Conservation (phyloP, 2,113 vertebrate genomes). For the Otolemur garnettii region DNA sequence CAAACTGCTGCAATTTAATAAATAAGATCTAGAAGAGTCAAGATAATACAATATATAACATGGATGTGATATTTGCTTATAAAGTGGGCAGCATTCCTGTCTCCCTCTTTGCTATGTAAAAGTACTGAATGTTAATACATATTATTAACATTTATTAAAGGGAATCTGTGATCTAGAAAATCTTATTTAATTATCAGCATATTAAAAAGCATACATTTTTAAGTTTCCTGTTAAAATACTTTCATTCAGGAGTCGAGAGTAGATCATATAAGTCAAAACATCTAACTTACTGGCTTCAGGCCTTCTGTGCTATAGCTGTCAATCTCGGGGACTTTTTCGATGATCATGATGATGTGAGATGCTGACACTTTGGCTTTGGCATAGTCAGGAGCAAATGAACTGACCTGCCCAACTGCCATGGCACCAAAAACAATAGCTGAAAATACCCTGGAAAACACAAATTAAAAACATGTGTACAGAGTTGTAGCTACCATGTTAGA, state of each 20-base stretch:
- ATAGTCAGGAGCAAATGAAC: constrained; percentile 96
- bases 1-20: not conserved
- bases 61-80: constrained; percentile 25
- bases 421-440: constrained; percentile 97
- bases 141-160: constrained; percentile 48
- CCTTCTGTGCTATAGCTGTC: constrained; percentile 93
- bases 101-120: not conserved
- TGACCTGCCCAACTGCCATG: constrained; percentile 94
- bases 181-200: constrained; percentile 20
- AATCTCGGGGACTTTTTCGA: constrained; percentile 90
- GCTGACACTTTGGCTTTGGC: constrained; percentile 96
- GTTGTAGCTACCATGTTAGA: not conserved
- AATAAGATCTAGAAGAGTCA: not conserved
- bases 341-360: constrained; percentile 91
- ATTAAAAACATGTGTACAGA: not conserved
- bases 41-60: not conserved
- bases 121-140: not conserved
- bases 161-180: not conserved
- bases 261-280: not conserved
- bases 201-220: not conserved
- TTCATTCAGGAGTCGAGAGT: not conserved
- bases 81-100: not conserved
- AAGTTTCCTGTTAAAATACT: not conserved
- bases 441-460: constrained; percentile 90
- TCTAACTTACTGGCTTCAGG: constrained; percentile 89